Evolutionary conservation across 2,888 invertebrate genomes (phyloP), one percentile per base, ranked within the genome.

Genomic region (Itoplectis maculator): DNA sequence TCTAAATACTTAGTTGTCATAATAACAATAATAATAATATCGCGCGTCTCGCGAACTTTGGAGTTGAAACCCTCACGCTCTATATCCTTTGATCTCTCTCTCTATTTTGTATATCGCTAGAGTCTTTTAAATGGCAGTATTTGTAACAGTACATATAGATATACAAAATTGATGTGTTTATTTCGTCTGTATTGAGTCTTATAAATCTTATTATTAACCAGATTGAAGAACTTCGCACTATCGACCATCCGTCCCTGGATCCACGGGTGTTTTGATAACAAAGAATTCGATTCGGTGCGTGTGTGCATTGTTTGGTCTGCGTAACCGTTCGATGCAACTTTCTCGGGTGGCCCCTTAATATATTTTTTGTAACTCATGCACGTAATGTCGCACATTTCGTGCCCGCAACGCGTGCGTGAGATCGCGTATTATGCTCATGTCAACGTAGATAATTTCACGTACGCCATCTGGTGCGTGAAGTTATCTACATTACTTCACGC

Each of bases 101-200:
- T 15, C 35, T 15, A 13, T 37, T 18, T 37, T 61, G n/a, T 37
- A 61, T 37, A 9, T 18, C 20, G 9, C 18, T 61, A 61, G 37
- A 15, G 35, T 35, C 15, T 37, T 61, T 37, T 7, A 35, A n/a
- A 59, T 61, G 61, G 37, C 61, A 61, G 61, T 37, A 61, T 61
- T 61, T 2, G 37, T 61, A 40, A 61, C 18, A 37, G n/a, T 29
- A 47, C n/a, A 61, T 61, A 18, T 37, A 15, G 59, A 59, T 59
- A 59, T 59, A 59, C 29, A 59, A 59, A 59, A 59, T 37, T 35
- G 61, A 18, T 40, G 61, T 59, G 37, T 61, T 37, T 35, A 18
- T 37, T 37, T 40, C 37, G 9, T 40, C 37, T 5, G 18, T 18
- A 40, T 51, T 5, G 13, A 54, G 20, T 54, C 54, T 54, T 20